A percentile compares a stretch with the other conserved stretches of the same genome.
Evolutionary conservation across 92 coral and sea anemone species (phyloP).

Genomic region (Muricea muricata): DNA sequence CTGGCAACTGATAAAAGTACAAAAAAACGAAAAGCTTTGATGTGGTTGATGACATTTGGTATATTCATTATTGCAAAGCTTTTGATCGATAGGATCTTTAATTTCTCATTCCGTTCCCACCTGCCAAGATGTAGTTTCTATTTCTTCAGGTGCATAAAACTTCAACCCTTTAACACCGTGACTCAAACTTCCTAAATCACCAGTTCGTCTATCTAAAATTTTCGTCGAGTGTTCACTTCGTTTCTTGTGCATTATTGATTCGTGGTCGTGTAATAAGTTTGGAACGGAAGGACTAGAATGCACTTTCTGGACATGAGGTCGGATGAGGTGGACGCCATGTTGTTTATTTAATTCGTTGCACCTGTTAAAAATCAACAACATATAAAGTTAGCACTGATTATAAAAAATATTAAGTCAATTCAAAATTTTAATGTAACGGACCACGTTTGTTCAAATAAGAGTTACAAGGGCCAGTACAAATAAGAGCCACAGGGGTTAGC

Average conservation of each 20-base stretch:
- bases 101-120: too few species aligned
- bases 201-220: not conserved
- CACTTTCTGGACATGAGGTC: conserved; percentile 4
- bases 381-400: too few species aligned
- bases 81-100: too few species aligned
- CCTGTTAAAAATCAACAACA: conserved; percentile 8
- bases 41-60: not conserved
- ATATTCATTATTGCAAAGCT: too few species aligned
- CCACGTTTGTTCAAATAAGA: too few species aligned
- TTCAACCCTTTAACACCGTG: conserved; percentile 9
- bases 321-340: conserved; percentile 25
- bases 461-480: too few species aligned
- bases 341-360: conserved; percentile 28
- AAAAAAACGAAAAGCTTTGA: not conserved
- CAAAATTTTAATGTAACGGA: too few species aligned
- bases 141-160: conserved; percentile 5
- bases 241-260: not conserved
- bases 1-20: conserved; percentile 12
- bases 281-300: not conserved
- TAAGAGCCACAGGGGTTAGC: too few species aligned
- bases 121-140: not conserved
- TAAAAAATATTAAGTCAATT: too few species aligned
- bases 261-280: not conserved
- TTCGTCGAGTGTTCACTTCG: not conserved
- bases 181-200: not conserved